A percentile compares a stretch with the other conserved stretches of the same genome.
These are phyloP conservation scores for Coregonus clupeaformis DNA, from an alignment of 2,113 vertebrate genomes.

Conservation along the genomic window DNA sequence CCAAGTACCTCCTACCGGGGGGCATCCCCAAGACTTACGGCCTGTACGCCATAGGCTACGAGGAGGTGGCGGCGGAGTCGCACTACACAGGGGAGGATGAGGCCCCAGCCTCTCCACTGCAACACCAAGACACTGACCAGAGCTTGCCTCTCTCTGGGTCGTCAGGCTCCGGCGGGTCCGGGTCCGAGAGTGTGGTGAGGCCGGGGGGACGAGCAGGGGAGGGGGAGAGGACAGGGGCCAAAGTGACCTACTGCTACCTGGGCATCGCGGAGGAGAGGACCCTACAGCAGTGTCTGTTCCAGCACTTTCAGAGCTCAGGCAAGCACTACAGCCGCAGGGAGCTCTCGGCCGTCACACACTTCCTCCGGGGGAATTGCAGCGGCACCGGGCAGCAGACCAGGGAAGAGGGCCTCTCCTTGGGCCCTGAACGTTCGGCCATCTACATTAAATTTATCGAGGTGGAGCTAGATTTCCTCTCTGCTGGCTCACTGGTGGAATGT, in stretches of 20 bases:
- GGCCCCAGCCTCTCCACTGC: constrained; percentile 64
- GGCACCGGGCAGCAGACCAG: constrained; percentile 63
- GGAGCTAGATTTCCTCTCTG: constrained; percentile 98
- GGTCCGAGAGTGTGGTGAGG: constrained; percentile 31
- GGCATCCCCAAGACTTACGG: constrained; percentile 93
- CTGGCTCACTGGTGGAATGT: constrained; percentile 96
- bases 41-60: constrained; percentile 90
- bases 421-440: constrained; percentile 74
- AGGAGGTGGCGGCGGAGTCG: constrained; percentile 66
- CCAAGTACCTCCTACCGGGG: constrained; percentile 91
- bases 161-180: constrained; percentile 25
- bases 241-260: constrained; percentile 94
- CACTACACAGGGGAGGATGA: constrained; percentile 65
- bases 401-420: constrained; percentile 58
- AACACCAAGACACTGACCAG: constrained; percentile 26
- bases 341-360: constrained; percentile 84
- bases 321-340: constrained; percentile 85
- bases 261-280: constrained; percentile 93
- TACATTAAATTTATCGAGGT: constrained; percentile 98
- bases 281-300: constrained; percentile 91
- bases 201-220: constrained; percentile 32
- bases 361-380: constrained; percentile 90
- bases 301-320: constrained; percentile 91
- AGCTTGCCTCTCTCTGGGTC: constrained; percentile 70
- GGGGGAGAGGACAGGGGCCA: constrained; percentile 58